Percentiles rank a stretch among this genome's conserved stretches.
phyloP scores from a whole-genome alignment of 2,113 vertebrate species.

The Arvicanthis niloticus region DNA sequence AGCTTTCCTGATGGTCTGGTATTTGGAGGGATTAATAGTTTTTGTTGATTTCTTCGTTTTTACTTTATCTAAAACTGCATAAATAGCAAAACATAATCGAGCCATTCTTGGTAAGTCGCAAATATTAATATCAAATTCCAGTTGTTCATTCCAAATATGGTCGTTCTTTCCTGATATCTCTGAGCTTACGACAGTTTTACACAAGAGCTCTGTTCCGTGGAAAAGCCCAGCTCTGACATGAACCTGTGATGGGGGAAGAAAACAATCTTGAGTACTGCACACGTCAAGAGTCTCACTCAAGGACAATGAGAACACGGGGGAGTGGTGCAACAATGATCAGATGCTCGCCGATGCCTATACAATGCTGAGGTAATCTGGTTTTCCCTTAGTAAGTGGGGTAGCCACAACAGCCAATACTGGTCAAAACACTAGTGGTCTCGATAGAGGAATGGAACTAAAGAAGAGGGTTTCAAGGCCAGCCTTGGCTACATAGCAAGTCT shows the following conservation, averaged over 20 bases:
- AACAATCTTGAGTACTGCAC: background rate
- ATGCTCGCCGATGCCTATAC: background rate
- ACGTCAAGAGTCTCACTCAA: background rate
- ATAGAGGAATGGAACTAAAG: background rate
- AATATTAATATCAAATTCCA: slow-evolving; percentile 96
- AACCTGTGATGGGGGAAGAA: slow-evolving; percentile 87
- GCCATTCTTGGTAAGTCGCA: slow-evolving; percentile 98
- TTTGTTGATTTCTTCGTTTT: slow-evolving; percentile 97
- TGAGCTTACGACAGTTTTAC: slow-evolving; percentile 94
- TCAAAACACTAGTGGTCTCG: background rate
- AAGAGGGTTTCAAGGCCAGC: background rate
- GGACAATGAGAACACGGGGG: background rate
- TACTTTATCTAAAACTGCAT: slow-evolving; percentile 97
- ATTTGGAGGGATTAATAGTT: slow-evolving; percentile 93
- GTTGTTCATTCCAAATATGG: slow-evolving; percentile 92
- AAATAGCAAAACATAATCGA: slow-evolving; percentile 97
- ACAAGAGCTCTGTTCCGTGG: slow-evolving; percentile 97
- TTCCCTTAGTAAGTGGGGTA: background rate
- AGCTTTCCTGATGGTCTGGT: slow-evolving; percentile 98
- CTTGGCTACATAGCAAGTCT: background rate
- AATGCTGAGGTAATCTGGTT: background rate
- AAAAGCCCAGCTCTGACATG: slow-evolving; percentile 98
- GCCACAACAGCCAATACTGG: background rate
- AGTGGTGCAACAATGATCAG: fast-evolving
- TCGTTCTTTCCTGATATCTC: slow-evolving; percentile 95